Evolutionary conservation across 1,140 invertebrate genomes (phyloP).

Genomic region (Pentalonia nigronervosa): DNA sequence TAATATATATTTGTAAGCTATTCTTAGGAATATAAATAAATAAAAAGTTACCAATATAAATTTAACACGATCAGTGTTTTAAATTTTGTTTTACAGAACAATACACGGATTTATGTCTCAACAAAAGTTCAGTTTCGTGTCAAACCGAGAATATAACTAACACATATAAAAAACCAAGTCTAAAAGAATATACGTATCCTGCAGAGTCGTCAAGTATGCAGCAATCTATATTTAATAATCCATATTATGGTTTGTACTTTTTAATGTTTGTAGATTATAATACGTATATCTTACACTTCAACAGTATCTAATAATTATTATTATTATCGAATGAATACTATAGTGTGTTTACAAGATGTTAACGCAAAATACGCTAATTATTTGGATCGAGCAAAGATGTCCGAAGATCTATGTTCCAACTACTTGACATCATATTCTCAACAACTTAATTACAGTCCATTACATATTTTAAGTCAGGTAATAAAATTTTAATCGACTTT

Average conservation of each 20-base stretch:
- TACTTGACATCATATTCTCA: not conserved
- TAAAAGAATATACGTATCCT: not conserved
- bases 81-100: not conserved
- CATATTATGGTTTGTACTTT: conserved; percentile 31
- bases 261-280: not conserved
- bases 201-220: not conserved
- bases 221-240: not conserved
- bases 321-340: not conserved
- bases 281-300: not conserved
- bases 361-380: conserved; percentile 20
- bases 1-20: not conserved
- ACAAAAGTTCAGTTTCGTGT: conserved; percentile 50
- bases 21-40: not conserved
- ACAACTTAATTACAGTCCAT: not conserved
- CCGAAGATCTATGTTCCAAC: not conserved
- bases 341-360: not conserved
- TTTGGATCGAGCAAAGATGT: not conserved
- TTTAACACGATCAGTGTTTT: not conserved
- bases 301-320: not conserved
- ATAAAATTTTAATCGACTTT: not conserved
- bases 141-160: conserved; percentile 38
- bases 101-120: not conserved
- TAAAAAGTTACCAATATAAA: not conserved
- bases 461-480: conserved; percentile 34
- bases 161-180: not conserved